phyloP scores from a whole-genome alignment of 2,888 invertebrate species.

The Pegoplata infirma region DNA sequence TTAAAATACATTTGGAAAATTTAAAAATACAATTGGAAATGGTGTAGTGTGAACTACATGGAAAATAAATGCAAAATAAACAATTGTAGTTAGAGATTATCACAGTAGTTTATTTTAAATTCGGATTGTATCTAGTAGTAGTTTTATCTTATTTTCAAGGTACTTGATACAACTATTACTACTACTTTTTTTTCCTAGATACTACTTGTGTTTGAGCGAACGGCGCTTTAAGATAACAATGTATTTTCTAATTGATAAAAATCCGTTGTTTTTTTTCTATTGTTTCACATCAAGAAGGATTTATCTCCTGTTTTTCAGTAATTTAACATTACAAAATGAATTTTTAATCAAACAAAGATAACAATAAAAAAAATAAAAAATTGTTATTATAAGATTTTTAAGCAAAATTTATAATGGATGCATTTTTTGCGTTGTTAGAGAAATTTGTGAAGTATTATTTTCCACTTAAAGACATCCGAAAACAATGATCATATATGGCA shows the following conservation, averaged over 20 bases:
- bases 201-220: neutral
- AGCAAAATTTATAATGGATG: no score
- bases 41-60: no score
- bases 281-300: conserved; percentile 15
- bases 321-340: neutral
- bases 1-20: no score
- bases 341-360: neutral
- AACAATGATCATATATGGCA: no score
- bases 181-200: neutral
- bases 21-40: no score
- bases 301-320: conserved; percentile 2
- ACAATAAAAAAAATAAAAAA: neutral
- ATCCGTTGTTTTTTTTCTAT: neutral
- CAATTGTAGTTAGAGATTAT: no score
- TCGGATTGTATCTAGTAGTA: neutral
- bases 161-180: neutral
- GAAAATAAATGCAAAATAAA: no score
- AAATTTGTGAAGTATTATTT: no score
- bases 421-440: neutral
- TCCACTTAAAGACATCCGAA: no score
- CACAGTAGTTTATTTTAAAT: no score
- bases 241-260: neutral
- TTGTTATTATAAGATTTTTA: no score
- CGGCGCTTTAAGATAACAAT: neutral
- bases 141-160: neutral